Evolutionary conservation across 2,888 invertebrate genomes (phyloP), one percentile per base, ranked within the genome.

Genomic region (Lutraria lutraria): DNA sequence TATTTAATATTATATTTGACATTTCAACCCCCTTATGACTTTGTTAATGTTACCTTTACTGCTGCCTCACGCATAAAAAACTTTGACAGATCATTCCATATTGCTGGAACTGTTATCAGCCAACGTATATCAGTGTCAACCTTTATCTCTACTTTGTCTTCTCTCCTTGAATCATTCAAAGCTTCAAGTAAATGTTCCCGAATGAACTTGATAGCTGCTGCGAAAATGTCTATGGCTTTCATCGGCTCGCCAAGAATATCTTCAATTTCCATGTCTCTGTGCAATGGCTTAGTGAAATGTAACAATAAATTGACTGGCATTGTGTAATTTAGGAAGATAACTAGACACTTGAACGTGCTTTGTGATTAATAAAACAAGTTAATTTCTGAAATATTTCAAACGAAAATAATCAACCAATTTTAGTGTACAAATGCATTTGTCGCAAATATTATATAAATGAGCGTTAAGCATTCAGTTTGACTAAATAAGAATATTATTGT

Each of bases 221-320:
- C 34, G 43, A 91, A 91, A 8, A 91, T 76, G 19, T 88, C 88
- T 4, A 91, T 84, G 13, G 91, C 91, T 53, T 52, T 53, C 60
- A 91, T 83, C 52, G 85, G 54, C 53, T 89, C 88, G 12, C 81
- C 91, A 56, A 85, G 79, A 54, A 88, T 89, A 72, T 91, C 91
- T 79, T 82, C 80, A 60, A 91, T 83, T 54, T 87, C 81, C 88
- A 91, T 88, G 52, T 86, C 87, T 56, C 84, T 91, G 21, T 89
- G 54, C 13, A 91, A 81, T 6, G 88, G 85, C 91, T 91, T 63
- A 21, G 25, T 15, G 1, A 16, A 72, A 72, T 52, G 12, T 56
- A 56, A 83, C n/a, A 84, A 82, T 34, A 21, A 81, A 79, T 12
- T 52, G 31, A 19, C 34, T 12, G 34, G 31, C n/a, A 21, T 43